Conservation (phyloP, 1,140 invertebrate genomes). For the Drosophila murphyi region DNA sequence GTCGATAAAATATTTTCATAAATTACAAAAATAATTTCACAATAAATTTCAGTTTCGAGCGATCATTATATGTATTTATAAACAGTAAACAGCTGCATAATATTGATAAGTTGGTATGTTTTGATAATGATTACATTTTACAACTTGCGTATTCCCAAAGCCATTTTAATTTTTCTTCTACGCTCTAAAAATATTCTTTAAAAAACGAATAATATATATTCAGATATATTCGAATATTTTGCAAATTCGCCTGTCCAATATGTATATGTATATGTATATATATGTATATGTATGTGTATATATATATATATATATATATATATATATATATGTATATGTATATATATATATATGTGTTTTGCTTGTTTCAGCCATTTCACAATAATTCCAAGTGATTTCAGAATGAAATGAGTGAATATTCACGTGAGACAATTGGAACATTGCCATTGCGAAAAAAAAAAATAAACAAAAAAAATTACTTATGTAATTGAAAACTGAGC, state of each 20-base stretch:
- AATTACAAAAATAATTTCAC: no score
- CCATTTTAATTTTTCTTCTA: neutral
- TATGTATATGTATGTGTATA: conserved; percentile 19
- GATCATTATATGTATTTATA: no score
- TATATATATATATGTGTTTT: no score
- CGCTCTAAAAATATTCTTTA: conserved; percentile 13
- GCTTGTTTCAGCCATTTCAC: neutral
- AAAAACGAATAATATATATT: conserved; percentile 17
- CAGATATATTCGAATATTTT: conserved; percentile 1
- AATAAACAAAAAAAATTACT: conserved; percentile 4
- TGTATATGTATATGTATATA: neutral
- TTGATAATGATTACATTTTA: conserved; percentile 18
- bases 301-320: conserved; percentile 15
- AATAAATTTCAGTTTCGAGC: no score
- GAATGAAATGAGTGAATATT: conserved; percentile 21
- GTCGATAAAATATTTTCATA: no score
- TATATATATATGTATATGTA: no score
- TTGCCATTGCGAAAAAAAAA: conserved; percentile 20
- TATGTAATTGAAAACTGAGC: conserved; percentile 26
- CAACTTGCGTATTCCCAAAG: conserved; percentile 38
- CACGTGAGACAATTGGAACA: conserved; percentile 62
- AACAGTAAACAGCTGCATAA: no score
- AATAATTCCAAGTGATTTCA: conserved; percentile 17
- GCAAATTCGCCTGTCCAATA: conserved; percentile 44
- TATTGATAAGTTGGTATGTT: no score